Evolutionary conservation across 1,140 invertebrate species (phyloP), one percentile per base, ranked within the genome.

Genomic region (Latrodectus geometricus): DNA sequence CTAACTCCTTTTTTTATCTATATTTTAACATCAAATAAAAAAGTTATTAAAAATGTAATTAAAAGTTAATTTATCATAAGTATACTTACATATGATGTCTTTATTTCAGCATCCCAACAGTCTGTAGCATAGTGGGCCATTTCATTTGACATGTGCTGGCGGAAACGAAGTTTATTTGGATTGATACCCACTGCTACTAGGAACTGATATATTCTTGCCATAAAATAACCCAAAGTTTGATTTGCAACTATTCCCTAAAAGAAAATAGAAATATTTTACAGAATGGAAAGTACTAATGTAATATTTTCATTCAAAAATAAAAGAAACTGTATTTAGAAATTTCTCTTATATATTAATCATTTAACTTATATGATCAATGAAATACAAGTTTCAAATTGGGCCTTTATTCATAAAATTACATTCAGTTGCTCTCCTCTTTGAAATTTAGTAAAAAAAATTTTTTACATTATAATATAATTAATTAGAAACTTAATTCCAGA

Each of bases 41-140:
- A 5, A 35, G 35, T 35, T 35, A 35, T 35, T 35, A 35, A 35
- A 35, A 35, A 35, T 35, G 5, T 35, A 1, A 35, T 35, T 35
- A 35, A 35, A 35, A 35, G 35, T 35, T n/a, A n/a, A n/a, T 35
- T 35, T 35, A 5, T 35, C 5, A 35, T 81, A 21, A 17, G 54
- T 23, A 56, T 72, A 91, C 91, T 93, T 91, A 95, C 94, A 92
- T 97, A 98, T 82, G 97, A 98, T 17, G 97, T 98, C 8, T 98
- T 93, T 90, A 95, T 96, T 91, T 99, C 98, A 8, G 97, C 98
- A 93, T 99, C 98, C 98, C 98, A 99, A 90, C 98, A 99, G 90
- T 99, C 98, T 92, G 96, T 96, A n/a, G 99, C 99, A 92, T 99
- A 99, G 92, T 99, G 99, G 89, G 99, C 99, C 98, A 99, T 99